phyloP scores from a whole-genome alignment of 2,888 invertebrate genomes.

The Rhabditoides inermis region DNA sequence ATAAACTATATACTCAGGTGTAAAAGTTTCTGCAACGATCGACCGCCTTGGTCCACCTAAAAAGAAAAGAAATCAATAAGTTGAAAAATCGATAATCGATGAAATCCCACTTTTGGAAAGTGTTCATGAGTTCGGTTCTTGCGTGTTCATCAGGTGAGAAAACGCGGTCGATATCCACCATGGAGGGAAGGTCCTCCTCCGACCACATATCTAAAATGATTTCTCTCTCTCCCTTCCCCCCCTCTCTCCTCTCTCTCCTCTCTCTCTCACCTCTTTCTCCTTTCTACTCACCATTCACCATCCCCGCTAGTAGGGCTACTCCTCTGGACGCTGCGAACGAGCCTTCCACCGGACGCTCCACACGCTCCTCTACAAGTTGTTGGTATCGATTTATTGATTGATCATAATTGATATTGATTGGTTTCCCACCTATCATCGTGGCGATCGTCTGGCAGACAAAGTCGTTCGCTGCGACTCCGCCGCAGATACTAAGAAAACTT shows the following conservation, averaged over 20 bases:
- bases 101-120: slow-evolving; percentile 26
- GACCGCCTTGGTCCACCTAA: slow-evolving; percentile 36
- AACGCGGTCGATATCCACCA: slow-evolving; percentile 19
- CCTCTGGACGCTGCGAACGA: slow-evolving; percentile 68
- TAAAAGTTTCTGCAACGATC: slow-evolving; percentile 32
- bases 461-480: slow-evolving; percentile 89
- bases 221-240: background rate
- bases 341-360: slow-evolving; percentile 67
- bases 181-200: slow-evolving; percentile 15
- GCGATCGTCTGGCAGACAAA: slow-evolving; percentile 81
- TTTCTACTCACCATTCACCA: slow-evolving; percentile 63
- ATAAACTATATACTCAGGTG: background rate
- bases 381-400: too few species aligned
- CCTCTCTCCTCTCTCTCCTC: background rate
- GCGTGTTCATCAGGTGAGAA: slow-evolving; percentile 23
- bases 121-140: slow-evolving; percentile 13
- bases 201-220: slow-evolving; percentile 25
- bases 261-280: background rate
- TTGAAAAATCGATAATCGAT: too few species aligned
- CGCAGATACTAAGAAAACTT: slow-evolving; percentile 68
- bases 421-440: too few species aligned
- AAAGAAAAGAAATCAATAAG: too few species aligned
- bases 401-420: too few species aligned
- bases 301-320: slow-evolving; percentile 75
- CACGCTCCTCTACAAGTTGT: slow-evolving; percentile 69